Base-by-base conservation (phyloP, 37 sponge, comb jelly and placozoan species). In the Hexactinellida sp. region DNA sequence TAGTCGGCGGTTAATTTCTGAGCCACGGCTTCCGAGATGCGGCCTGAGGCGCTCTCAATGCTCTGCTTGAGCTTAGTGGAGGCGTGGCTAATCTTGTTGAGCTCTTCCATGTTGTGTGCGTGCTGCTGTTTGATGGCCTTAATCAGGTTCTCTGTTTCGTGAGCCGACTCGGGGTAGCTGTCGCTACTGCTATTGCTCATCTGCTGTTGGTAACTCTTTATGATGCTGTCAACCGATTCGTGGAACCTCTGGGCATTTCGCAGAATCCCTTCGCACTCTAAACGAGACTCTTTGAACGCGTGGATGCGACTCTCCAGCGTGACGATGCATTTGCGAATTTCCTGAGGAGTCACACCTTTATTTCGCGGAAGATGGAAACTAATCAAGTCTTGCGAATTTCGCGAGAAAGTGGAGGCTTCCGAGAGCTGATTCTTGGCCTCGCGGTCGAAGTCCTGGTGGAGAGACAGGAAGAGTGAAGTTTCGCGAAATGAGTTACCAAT, bases 311-410 rank as follows among this genome's bases (percentile, higher is more conserved):
- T 28, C 13, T 63, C 76, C 5, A 63, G 76, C 5, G 28, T 63
- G 3, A 63, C 76, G 34, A 63, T 63, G 76, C 76, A 63, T n/a
- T n/a, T 63, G 76, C 76, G 76, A n/a, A 63, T 63, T 63, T 63
- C 76, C 19, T 63, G 21, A 3, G 76, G 76, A 63, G 76, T 63
- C 5, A 63, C 76, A 63, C 76, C 76, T 63, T 25, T 63, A 25
- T 63, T 23, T 32, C 76, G 21, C 34, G 76, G 76, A 3, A 63
- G 76, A 63, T 63, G 21, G 34, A 63, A 63, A 63, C 76, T 63
- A 23, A 63, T 63, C 28, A 63, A 23, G 34, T 63, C 76, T n/a
- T 63, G 76, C 21, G 76, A 63, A 21, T 63, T 63, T 10, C 76
- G 76, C 76, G 76, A 63, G 3, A 63, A 23, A n/a, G 21, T 28